A percentile compares a stretch with the other conserved stretches of the same genome.
Evolutionary conservation across 2,113 vertebrate species (phyloP).

Genomic region (Cyanoramphus novaezelandiae): DNA sequence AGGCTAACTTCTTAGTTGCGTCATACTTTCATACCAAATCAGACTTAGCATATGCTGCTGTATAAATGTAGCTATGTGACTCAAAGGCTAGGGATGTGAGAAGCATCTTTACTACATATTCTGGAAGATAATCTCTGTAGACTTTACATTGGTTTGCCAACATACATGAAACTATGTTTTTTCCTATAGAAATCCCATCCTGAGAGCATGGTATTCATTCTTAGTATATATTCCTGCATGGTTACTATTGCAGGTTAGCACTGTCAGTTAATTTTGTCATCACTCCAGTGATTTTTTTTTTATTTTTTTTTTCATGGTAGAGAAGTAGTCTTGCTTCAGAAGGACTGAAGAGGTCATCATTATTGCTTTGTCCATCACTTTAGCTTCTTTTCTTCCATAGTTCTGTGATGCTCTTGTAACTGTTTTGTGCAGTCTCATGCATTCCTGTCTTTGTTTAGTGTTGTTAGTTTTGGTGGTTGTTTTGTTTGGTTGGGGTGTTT

Average conservation of each 20-base stretch:
- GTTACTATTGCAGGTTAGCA: background rate
- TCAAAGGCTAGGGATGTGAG: background rate
- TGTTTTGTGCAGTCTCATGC: background rate
- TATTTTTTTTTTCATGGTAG: background rate
- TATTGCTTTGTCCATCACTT: background rate
- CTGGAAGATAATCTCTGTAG: background rate
- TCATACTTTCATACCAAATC: background rate
- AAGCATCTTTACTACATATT: background rate
- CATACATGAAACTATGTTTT: background rate
- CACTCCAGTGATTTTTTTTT: background rate
- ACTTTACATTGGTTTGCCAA: background rate
- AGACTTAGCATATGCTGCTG: background rate
- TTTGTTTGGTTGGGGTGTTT: background rate
- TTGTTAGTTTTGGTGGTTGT: background rate
- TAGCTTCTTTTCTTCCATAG: background rate
- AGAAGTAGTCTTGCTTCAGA: background rate
- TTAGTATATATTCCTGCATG: background rate
- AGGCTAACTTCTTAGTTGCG: background rate
- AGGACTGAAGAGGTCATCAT: background rate
- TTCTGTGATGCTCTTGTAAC: background rate
- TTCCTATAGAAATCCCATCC: background rate
- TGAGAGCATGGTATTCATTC: background rate
- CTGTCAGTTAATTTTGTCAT: background rate
- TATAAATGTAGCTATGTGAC: background rate
- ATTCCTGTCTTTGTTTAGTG: background rate